A percentile compares a stretch with the other conserved stretches of the same genome.
phyloP scores from a whole-genome alignment of 2,888 invertebrate genomes.

The Caenorhabditis sulstoni region DNA sequence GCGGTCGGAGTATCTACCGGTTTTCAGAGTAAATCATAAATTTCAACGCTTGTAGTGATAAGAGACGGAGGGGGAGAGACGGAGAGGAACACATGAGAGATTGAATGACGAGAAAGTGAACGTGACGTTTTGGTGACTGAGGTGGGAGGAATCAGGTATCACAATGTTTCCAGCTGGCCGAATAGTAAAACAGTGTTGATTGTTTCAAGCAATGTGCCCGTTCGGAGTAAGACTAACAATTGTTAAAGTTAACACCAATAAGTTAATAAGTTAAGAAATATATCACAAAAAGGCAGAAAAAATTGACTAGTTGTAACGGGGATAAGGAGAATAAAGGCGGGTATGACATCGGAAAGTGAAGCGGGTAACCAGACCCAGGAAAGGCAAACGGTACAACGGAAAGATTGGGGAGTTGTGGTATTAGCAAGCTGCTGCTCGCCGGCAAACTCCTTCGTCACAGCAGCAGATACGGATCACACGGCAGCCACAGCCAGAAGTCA shows the following conservation, averaged over 20 bases:
- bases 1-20: constrained; percentile 58
- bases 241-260: constrained; percentile 31
- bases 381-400: constrained; percentile 38
- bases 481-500: constrained; percentile 69
- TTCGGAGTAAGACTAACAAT: constrained; percentile 43
- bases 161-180: constrained; percentile 54
- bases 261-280: constrained; percentile 42
- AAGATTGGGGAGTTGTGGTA: constrained; percentile 17
- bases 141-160: constrained; percentile 50
- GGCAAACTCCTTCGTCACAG: constrained; percentile 70
- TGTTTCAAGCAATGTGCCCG: constrained; percentile 46
- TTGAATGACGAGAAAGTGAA: constrained; percentile 44
- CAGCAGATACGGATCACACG: constrained; percentile 77
- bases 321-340: constrained; percentile 35
- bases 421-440: constrained; percentile 55
- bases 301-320: constrained; percentile 48
- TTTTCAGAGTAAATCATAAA: constrained; percentile 57
- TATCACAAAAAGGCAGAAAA: constrained; percentile 1
- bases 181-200: constrained; percentile 20
- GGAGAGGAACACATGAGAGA: constrained; percentile 15
- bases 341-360: constrained; percentile 44
- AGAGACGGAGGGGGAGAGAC: constrained; percentile 12
- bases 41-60: constrained; percentile 39
- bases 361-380: constrained; percentile 54
- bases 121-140: constrained; percentile 47